Conservation (phyloP, 2,113 vertebrate genomes). For the Nicator chloris region DNA sequence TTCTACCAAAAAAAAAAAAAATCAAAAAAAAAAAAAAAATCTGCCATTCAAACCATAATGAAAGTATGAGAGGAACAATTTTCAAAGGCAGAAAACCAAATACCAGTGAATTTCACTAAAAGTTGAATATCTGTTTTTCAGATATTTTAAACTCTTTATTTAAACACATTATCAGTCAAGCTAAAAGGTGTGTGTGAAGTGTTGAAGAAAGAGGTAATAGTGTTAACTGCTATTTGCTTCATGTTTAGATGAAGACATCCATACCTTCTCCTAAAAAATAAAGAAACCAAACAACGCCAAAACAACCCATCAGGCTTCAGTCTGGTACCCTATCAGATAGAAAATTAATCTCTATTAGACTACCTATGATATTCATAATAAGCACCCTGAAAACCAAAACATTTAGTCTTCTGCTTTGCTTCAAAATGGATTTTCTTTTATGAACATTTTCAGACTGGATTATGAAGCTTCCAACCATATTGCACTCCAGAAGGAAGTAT, state of each 20-base stretch:
- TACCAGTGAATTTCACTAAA: background rate
- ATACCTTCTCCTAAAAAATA: background rate
- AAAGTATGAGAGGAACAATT: background rate
- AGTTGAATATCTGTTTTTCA: background rate
- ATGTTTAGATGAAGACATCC: background rate
- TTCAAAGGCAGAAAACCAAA: background rate
- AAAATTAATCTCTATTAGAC: background rate
- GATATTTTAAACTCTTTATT: background rate
- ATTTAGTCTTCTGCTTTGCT: background rate
- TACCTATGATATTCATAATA: background rate
- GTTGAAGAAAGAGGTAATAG: background rate
- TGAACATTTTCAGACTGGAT: background rate
- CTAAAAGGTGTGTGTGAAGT: background rate
- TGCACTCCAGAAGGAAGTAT: background rate
- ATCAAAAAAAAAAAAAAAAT: background rate
- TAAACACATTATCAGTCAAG: background rate
- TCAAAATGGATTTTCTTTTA: background rate
- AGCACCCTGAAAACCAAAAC: background rate
- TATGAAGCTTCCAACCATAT: background rate
- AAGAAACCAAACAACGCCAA: background rate
- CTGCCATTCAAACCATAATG: background rate
- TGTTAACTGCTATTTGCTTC: background rate
- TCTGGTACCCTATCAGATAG: background rate
- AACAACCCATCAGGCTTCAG: background rate
- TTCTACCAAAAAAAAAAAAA: background rate